Evolutionary conservation across 2,113 vertebrate species (phyloP).

Genomic region (Leiothrix lutea): DNA sequence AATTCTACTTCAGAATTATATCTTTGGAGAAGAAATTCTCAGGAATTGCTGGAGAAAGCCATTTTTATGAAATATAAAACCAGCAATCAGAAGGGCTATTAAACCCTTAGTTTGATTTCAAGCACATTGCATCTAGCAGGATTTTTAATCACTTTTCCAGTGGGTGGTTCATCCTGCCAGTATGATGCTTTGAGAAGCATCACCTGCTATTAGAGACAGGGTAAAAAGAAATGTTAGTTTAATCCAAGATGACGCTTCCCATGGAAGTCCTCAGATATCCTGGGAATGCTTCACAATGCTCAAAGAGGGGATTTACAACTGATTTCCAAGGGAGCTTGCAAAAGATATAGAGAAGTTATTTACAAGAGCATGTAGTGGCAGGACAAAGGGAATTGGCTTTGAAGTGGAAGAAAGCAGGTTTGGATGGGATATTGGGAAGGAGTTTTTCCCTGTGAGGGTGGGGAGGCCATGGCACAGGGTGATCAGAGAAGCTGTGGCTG

Average conservation of each 20-base stretch:
- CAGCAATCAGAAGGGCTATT: not conserved
- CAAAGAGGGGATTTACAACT: not conserved
- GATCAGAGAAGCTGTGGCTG: not conserved
- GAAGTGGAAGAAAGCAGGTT: not conserved
- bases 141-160: not conserved
- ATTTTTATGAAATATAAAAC: not conserved
- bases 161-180: not conserved
- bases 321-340: not conserved
- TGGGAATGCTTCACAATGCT: not conserved
- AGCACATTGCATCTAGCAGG: not conserved
- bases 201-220: rapidly evolving
- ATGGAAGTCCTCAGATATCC: not conserved
- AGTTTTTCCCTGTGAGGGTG: not conserved
- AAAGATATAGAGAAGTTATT: not conserved
- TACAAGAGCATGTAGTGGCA: not conserved
- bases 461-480: rapidly evolving
- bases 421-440: not conserved
- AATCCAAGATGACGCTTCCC: not conserved
- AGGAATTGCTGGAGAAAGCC: not conserved
- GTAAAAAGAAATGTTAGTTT: not conserved
- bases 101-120: not conserved
- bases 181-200: not conserved
- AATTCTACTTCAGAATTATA: not conserved
- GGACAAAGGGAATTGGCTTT: not conserved
- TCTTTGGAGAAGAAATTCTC: not conserved